phyloP scores from a whole-genome alignment of 2,113 vertebrate genomes.

The Burhinus bistriatus region DNA sequence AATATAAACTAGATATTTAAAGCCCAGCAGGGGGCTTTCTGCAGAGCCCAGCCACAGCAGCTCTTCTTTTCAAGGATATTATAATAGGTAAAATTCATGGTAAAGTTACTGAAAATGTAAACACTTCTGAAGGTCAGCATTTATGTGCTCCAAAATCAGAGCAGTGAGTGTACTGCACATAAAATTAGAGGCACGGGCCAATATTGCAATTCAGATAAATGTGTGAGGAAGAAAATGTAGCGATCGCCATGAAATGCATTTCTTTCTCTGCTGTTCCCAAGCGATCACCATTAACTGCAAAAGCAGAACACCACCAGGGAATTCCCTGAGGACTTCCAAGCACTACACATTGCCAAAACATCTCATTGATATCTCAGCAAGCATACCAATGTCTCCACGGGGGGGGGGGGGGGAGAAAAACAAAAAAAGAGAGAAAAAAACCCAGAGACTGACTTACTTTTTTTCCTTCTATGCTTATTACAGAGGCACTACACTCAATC shows the following conservation, averaged over 20 bases:
- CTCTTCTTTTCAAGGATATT: neutral
- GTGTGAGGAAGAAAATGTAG: neutral
- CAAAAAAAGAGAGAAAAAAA: no score
- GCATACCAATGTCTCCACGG: neutral
- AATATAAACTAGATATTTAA: neutral
- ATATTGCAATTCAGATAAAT: neutral
- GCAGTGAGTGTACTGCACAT: neutral
- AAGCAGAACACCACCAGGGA: neutral
- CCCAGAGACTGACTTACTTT: neutral
- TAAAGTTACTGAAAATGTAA: neutral
- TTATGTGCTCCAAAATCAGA: neutral
- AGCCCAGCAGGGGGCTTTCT: neutral
- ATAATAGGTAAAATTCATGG: neutral
- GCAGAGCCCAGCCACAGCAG: neutral
- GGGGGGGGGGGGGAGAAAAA: no score
- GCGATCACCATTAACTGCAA: neutral
- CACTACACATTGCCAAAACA: neutral
- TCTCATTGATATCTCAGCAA: neutral
- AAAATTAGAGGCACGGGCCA: neutral
- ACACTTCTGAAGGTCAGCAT: neutral
- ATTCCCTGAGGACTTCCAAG: neutral
- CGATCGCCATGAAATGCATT: neutral
- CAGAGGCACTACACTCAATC: neutral
- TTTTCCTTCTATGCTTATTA: neutral
- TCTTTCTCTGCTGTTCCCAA: neutral